These are phyloP conservation scores for Emmelina monodactyla DNA, from an alignment of 2,888 invertebrate species.

Conservation along the genomic window DNA sequence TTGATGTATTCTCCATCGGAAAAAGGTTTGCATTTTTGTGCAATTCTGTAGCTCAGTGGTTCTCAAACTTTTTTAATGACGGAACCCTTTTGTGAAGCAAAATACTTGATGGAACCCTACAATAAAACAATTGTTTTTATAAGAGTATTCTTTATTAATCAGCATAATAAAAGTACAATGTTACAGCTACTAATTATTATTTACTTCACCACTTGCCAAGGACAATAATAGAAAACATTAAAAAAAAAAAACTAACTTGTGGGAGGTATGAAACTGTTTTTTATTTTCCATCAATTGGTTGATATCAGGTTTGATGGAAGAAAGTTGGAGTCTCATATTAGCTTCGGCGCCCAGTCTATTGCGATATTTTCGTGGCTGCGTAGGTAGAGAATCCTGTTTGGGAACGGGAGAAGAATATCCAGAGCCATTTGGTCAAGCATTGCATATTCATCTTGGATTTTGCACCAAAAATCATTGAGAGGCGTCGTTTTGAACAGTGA, in stretches of 20 bases:
- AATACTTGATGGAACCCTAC: too few relatives aligned
- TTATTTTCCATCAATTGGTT: slow-evolving; percentile 19
- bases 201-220: slow-evolving; percentile 11
- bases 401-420: slow-evolving; percentile 15
- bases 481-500: slow-evolving; percentile 22
- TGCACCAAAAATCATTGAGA: slow-evolving; percentile 23
- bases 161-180: too few relatives aligned
- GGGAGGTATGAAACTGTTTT: slow-evolving; percentile 18
- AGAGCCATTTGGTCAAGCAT: slow-evolving; percentile 19
- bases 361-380: slow-evolving; percentile 19
- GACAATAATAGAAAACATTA: slow-evolving; percentile 13
- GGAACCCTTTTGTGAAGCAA: too few relatives aligned
- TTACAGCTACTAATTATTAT: slow-evolving; percentile 3
- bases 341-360: slow-evolving; percentile 22
- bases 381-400: slow-evolving; percentile 18
- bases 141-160: too few relatives aligned
- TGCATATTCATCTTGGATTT: slow-evolving; percentile 21
- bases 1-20: slow-evolving; percentile 15
- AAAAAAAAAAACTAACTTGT: slow-evolving; percentile 13
- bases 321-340: slow-evolving; percentile 20
- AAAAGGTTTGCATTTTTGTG: slow-evolving; percentile 17
- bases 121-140: too few relatives aligned
- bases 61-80: too few relatives aligned
- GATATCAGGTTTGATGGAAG: slow-evolving; percentile 20
- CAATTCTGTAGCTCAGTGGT: slow-evolving; percentile 16